Base-by-base conservation (phyloP, 1,140 invertebrate species). In the Ectropis grisescens region DNA sequence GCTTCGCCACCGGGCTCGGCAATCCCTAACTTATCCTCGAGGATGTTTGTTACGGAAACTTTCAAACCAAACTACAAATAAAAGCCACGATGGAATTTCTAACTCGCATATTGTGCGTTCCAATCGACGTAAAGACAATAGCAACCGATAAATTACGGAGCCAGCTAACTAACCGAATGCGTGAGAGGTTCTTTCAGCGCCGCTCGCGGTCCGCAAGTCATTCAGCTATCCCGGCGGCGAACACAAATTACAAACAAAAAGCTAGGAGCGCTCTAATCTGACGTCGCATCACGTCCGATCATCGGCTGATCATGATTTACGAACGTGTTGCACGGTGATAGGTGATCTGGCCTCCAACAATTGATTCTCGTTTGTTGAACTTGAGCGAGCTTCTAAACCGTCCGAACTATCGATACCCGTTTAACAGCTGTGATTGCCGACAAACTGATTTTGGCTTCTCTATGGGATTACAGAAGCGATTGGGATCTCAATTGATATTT, bases 291-390 rank as follows among this genome's bases (percentile, higher is more conserved):
- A 54, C 51, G 58, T 55, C 53, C 57, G 56, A 74, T 70, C 71
- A 70, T 61, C 66, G 61, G 34, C 57, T 71, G 67, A 74, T 70
- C 74, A 72, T 76, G 69, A 76, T 74, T 76, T 74, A 74, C 69
- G 67, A 61, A 72, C 56, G 57, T 47, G 52, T 32, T 52, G 49
- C 45, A 52, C 60, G 64, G 50, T 71, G 67, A 71, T 71, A 61
- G 67, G 52, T 66, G 58, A 65, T 66, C 69, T 51, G 47, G 37
- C 44, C 48, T 44, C 39, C 58, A 65, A 65, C 64, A 60, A 71
- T 68, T 54, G 65, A 64, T 59, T 61, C 53, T 57, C 46, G 48
- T 52, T 58, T 54, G 38, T 53, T 53, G 40, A 52, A 49, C 47
- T 42, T 35, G 16, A 15, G 34, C 33, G 28, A 36, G 31, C 26